A percentile compares a stretch with the other conserved stretches of the same genome.
Evolutionary conservation across 2,888 invertebrate genomes (phyloP).

Genomic region (Clanis bilineata): DNA sequence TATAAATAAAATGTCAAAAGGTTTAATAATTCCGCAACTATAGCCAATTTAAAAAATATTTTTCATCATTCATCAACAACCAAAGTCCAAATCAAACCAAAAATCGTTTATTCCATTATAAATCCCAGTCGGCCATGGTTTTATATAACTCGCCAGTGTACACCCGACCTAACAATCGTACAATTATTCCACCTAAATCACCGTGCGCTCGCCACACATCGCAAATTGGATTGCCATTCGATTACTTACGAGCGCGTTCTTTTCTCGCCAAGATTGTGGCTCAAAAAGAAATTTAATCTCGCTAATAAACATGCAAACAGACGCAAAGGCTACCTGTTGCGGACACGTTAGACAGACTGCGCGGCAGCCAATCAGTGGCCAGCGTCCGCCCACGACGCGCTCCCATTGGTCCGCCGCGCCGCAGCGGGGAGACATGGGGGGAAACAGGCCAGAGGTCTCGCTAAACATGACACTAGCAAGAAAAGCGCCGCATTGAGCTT

Average conservation of each 20-base stretch:
- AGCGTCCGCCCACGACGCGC: slow-evolving; percentile 73
- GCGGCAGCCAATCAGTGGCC: slow-evolving; percentile 64
- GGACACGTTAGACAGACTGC: slow-evolving; percentile 69
- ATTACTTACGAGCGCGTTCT: slow-evolving; percentile 55
- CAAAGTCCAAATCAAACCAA: not conserved
- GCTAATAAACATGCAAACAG: slow-evolving; percentile 81
- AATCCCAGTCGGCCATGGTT: not conserved
- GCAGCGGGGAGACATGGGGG: slow-evolving; percentile 58
- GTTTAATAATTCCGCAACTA: no score
- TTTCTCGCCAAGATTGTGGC: slow-evolving; percentile 64
- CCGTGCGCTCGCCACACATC: slow-evolving; percentile 10
- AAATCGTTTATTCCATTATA: not conserved
- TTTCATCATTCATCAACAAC: no score
- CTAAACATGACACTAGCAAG: slow-evolving; percentile 74
- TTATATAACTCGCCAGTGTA: slow-evolving; percentile 18
- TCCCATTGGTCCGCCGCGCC: slow-evolving; percentile 59
- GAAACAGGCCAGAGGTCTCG: slow-evolving; percentile 52
- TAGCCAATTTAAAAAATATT: no score
- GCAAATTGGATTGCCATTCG: slow-evolving; percentile 56
- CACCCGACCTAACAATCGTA: slow-evolving; percentile 24
- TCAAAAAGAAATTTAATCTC: slow-evolving; percentile 77
- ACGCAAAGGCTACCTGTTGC: slow-evolving; percentile 81
- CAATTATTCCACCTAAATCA: slow-evolving; percentile 26
- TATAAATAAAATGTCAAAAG: no score
- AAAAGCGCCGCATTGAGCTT: slow-evolving; percentile 81